Base-by-base conservation (phyloP, 2,888 invertebrate genomes). In the Hirtodrosophila alboralis region DNA sequence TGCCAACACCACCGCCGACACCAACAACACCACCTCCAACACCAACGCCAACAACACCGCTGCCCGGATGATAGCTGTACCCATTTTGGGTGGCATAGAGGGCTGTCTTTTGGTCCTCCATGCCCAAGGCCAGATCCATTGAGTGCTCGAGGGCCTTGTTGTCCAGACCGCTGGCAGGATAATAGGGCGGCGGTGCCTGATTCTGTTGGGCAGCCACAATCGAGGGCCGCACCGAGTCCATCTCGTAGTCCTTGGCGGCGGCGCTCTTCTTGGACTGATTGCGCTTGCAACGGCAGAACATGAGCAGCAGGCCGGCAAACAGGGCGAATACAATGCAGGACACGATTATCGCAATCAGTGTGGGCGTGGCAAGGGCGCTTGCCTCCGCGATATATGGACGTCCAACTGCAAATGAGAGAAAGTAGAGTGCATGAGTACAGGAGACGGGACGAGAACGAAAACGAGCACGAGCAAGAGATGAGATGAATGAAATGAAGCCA, bases 91-190 rank as follows among this genome's bases (percentile, higher is more conserved):
- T 94, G 5, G 95, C 95, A 89, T 96, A 96, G 44, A 96, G 95
- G 0, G 95, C 93, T 54, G 94, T 95, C 91, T 97, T 97, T 5
- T 96, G 95, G 87, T 97, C 97, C 84, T 96, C 96, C 91, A 96
- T 93, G 6, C 95, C 94, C 53, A 96, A 90, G 1, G 95, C 95
- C 78, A 96, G 92, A 87, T 97, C 97, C 93, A 96, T 93, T 6
- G 96, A 96, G 90, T 96, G 95, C 90, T 97, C 97, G 36, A 97
- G 91, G 21, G 96, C 97, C 91, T 97, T 97, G 90, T 97, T 97
- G 91, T 97, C 97, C 93, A 96, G 94, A 0, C 96, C 96, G 38
- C 95, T 93, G 8, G 94, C 94, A n/a, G 96, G 96, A 88, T 96
- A 96, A 84, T 97, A 97, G 0, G 96, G 96, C 26, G 96, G 96